Evolutionary conservation across 2,113 vertebrate species (phyloP).

Genomic region (Campylomormyrus tamandua): DNA sequence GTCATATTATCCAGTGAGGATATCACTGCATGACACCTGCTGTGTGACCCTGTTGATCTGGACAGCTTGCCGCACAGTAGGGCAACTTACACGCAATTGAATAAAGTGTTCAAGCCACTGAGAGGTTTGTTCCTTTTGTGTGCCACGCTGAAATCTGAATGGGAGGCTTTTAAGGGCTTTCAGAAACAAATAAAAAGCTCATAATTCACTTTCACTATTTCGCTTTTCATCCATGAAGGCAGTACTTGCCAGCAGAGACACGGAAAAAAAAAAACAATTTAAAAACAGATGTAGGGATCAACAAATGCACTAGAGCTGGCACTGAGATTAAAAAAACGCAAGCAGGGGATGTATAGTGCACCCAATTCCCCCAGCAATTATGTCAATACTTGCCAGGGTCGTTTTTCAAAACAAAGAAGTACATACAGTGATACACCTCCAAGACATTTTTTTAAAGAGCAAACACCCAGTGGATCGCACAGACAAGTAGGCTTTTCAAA

Average conservation of each 20-base stretch:
- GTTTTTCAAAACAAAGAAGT: not conserved
- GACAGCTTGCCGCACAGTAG: constrained; percentile 1
- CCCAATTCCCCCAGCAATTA: not conserved
- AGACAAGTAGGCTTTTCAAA: not conserved
- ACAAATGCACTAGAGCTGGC: not conserved
- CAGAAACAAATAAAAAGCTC: not conserved
- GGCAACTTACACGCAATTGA: not conserved
- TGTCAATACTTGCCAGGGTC: not conserved
- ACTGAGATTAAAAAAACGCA: not conserved
- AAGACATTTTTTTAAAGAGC: not conserved
- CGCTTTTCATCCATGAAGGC: not conserved
- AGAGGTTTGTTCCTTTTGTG: not conserved
- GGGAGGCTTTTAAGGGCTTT: constrained; percentile 6
- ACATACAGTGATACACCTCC: not conserved
- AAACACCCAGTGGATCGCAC: not conserved
- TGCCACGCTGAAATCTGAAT: not conserved
- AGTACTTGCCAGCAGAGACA: not conserved
- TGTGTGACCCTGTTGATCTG: not conserved
- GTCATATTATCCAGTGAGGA: not conserved
- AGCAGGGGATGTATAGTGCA: not conserved
- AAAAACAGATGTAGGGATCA: not conserved
- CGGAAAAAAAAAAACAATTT: not conserved
- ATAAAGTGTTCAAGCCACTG: not conserved
- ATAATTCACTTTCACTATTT: not conserved
- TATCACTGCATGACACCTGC: not conserved